Evolutionary conservation across 2,797 vertebrate species (phyloP), one percentile per base, ranked within the genome.

Genomic region (Pyrocephalus nanus): DNA sequence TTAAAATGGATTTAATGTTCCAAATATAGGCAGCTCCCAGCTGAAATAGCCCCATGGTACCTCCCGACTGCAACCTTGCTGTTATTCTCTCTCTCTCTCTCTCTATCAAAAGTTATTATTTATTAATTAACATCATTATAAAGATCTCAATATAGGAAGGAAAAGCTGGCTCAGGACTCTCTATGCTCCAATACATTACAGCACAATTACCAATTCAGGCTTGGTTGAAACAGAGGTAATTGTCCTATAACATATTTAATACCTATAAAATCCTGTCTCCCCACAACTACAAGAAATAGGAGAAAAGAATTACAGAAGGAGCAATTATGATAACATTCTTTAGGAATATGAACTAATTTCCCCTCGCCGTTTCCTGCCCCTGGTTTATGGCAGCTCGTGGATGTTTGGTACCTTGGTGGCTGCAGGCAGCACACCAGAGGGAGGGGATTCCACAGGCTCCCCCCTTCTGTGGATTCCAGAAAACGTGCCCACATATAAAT

Each of bases 81-180:
- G 83, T 90, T 91, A 90, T 90, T 94, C 89, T 90, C 89, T 51
- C 89, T 90, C 89, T 51, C 89, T 90, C 89, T 51, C 90, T 91
- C 88, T 95, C 88, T 91, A 78, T 93, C 94, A 50, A 43, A 96
- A 93, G 82, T 96, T 96, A 97, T 93, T 91, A 95, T 96, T 96
- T 96, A 95, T 96, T 96, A 95, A 97, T 94, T 91, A 96, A 86
- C 64, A 64, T 83, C 78, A 96, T 97, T 95, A 96, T 88, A 81
- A 96, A 95, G 83, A 93, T 86, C 76, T 91, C 93, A 79, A 88
- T 90, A 95, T 64, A 86, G 82, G 88, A 90, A 93, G 90, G 87
- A 73, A 91, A 96, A 94, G 73, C 84, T 51, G 86, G 61, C 71
- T 96, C 90, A 85, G 92, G 86, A 75, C 70, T 92, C 82, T 62